phyloP scores from a whole-genome alignment of 2,113 vertebrate species.

The Mixornis gularis region DNA sequence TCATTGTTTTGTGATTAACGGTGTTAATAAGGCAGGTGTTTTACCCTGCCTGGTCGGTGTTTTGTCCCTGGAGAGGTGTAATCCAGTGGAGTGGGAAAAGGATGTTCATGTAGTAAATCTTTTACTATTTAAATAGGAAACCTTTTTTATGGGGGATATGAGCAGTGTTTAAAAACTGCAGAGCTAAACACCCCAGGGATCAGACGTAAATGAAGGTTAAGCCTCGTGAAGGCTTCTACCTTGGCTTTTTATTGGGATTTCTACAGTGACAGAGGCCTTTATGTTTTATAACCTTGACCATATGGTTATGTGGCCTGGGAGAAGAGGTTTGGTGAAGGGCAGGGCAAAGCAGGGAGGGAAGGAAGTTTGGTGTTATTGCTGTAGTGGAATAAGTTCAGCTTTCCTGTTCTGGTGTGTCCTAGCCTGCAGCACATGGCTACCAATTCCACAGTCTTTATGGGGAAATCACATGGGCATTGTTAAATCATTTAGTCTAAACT shows the following conservation, averaged over 20 bases:
- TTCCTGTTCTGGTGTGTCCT: conserved; percentile 45
- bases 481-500: conserved; percentile 63
- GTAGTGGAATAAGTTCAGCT: conserved; percentile 48
- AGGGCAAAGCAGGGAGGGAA: background rate
- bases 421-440: conserved; percentile 56
- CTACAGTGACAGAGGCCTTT: conserved; percentile 49
- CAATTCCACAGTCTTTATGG: conserved; percentile 41
- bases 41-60: background rate
- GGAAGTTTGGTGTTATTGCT: background rate
- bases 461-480: conserved; percentile 40
- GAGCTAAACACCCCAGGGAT: conserved; percentile 7
- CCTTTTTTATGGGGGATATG: background rate
- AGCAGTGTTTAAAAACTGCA: conserved; percentile 21
- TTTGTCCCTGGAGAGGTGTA: background rate
- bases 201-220: conserved; percentile 14
- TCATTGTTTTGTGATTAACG: background rate
- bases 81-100: background rate
- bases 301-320: conserved; percentile 43
- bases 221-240: background rate
- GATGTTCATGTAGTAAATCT: background rate
- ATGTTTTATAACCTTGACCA: conserved; percentile 64
- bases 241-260: conserved; percentile 55
- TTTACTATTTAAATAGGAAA: conserved; percentile 30
- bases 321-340: background rate
- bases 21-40: conserved; percentile 22